Percentiles rank a stretch among this genome's conserved stretches.
phyloP scores from a whole-genome alignment of 2,113 vertebrate species.

The Sebastes schlegelii region DNA sequence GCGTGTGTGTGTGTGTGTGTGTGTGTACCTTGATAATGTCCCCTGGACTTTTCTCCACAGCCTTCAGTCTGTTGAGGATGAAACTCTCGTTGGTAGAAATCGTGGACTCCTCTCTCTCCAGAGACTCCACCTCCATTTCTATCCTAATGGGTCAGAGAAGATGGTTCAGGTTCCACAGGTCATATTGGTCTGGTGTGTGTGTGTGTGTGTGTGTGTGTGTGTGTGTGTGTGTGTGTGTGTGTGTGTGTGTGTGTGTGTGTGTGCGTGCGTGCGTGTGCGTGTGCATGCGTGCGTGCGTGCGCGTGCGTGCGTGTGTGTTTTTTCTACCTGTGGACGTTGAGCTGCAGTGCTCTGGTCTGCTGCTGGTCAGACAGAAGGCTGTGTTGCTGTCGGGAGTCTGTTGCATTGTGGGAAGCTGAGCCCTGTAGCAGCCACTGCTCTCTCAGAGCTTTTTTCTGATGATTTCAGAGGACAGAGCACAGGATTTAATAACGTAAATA shows the following conservation, averaged over 20 bases:
- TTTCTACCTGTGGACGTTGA: slow-evolving; percentile 88
- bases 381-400: slow-evolving; percentile 79
- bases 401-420: slow-evolving; percentile 78
- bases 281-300: not conserved
- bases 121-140: slow-evolving; percentile 89
- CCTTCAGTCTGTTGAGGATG: slow-evolving; percentile 90
- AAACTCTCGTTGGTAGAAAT: slow-evolving; percentile 89
- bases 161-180: not conserved
- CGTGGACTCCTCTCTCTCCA: slow-evolving; percentile 89
- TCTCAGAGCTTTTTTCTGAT: slow-evolving; percentile 90
- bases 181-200: not conserved
- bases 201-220: not conserved
- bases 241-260: not conserved
- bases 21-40: slow-evolving; percentile 90
- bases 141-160: slow-evolving; percentile 77
- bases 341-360: slow-evolving; percentile 84
- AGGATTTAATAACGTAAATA: not conserved
- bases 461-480: not conserved
- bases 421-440: slow-evolving; percentile 94
- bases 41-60: slow-evolving; percentile 88
- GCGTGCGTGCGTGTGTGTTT: not conserved
- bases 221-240: slow-evolving; percentile 3
- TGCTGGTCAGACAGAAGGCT: slow-evolving; percentile 85
- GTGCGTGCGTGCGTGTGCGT: not conserved
- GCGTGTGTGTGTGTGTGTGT: not conserved